Percentiles rank a stretch among this genome's conserved stretches.
Evolutionary conservation across 2,888 invertebrate species (phyloP).

Genomic region (Leptinotarsa tumamoca): DNA sequence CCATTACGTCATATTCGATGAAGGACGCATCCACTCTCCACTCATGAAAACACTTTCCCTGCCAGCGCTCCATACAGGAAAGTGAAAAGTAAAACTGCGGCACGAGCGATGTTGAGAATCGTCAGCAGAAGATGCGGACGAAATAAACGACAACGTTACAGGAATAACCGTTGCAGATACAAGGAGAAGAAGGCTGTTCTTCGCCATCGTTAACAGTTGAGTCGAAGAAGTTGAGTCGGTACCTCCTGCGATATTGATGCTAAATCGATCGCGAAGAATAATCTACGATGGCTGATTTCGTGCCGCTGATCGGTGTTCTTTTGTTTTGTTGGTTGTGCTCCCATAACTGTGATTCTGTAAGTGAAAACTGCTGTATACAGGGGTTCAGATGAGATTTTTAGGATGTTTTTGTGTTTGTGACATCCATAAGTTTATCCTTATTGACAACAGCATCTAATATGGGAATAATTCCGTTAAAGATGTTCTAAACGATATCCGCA

Average conservation of each 20-base stretch:
- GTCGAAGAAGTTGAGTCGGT: constrained; percentile 32
- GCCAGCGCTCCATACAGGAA: neutral
- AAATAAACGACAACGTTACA: constrained; percentile 11
- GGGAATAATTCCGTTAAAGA: too few relatives aligned
- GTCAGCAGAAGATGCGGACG: neutral
- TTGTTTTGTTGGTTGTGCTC: constrained; percentile 41
- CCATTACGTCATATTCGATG: neutral
- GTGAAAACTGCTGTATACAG: constrained; percentile 30
- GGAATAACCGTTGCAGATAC: constrained; percentile 16
- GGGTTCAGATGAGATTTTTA: neutral
- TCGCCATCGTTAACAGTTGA: constrained; percentile 28
- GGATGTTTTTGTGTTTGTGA: neutral
- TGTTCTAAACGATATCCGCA: too few relatives aligned
- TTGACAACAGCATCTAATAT: neutral
- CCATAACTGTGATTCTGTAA: constrained; percentile 49
- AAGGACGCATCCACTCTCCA: neutral
- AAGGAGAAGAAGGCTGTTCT: neutral
- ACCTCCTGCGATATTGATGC: constrained; percentile 32
- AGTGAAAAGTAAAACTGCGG: neutral
- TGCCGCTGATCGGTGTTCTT: constrained; percentile 29
- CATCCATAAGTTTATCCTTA: neutral
- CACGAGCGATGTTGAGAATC: neutral
- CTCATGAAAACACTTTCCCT: neutral
- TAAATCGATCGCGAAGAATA: constrained; percentile 25
- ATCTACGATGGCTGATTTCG: constrained; percentile 25